Evolutionary conservation across 2,797 vertebrate genomes (phyloP), one percentile per base, ranked within the genome.

Genomic region (Pseudocheirus occidentalis): DNA sequence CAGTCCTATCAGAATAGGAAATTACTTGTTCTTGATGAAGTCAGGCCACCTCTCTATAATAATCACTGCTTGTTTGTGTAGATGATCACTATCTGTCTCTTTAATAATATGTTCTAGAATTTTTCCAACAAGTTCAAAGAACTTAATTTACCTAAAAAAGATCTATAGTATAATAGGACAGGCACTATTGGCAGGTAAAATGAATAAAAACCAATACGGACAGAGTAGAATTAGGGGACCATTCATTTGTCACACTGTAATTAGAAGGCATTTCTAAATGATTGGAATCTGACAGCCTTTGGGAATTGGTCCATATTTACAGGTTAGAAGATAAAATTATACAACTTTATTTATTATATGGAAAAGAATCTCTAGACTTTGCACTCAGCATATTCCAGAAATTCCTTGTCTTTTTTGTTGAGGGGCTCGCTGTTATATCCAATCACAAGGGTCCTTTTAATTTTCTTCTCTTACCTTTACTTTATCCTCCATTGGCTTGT

Each of bases 401-500:
- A 59, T 12, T 7, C 2, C 29, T 29, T 66, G n/a, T 12, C 81
- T 50, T 57, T 87, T 27, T 27, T 57, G 5, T 50, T 34, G 56
- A 91, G 9, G 16, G 21, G 10, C 5, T 29, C 55, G 27, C 50
- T 53, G 29, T 40, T 50, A 2, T 4, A 94, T 66, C 31, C 58
- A 90, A 27, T 46, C 12, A 53, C 14, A 81, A 31, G n/a, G 53
- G 58, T 90, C 58, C 34, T 54, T 55, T 50, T 18, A 31, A 50
- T 29, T 31, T 59, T 50, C 46, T 91, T 92, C 92, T 92, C 27
- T 96, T 98, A 99, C 99, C 98, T 99, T 99, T 81, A 99, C 97
- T 98, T 99, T 97, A 97, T 99, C 99, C 89, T 98, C 98, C 91
- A 98, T 0, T 0, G 98, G 98, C 94, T 99, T 99, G 95, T 97